Evolutionary conservation across 2,797 vertebrate species (phyloP), one percentile per base, ranked within the genome.

Genomic region (Enteromius viviparus): DNA sequence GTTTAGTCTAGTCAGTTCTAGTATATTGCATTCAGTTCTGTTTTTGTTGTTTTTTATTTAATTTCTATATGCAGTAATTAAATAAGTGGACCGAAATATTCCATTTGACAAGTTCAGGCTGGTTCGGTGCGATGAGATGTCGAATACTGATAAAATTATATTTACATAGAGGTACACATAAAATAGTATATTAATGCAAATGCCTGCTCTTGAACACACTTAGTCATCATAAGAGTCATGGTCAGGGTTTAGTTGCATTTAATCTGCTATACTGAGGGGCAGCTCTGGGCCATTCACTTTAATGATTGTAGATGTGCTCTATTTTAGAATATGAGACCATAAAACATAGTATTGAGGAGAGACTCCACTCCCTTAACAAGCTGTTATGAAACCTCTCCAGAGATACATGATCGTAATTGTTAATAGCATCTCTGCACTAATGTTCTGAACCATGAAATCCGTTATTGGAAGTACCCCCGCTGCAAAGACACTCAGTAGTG

Each of bases 311-410:
- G 79, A 37, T 81, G 55, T 82, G 60, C n/a, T 29, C 60, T 82
- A 76, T 75, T 66, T 66, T 75, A 72, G 69, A 62, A 72, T 51
- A 65, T 45, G 5, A 42, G 45, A 42, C 29, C 45, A 81, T 66
- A 42, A 82, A 82, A 53, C n/a, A 47, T 29, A 40, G 37, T 71
- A 60, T 70, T 66, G 60, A 42, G 71, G 15, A 75, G 47, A 76
- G 70, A 76, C 58, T 82, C 17, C 47, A 66, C n/a, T 82, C 80
- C 32, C 71, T 82, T 82, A 75, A 82, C 71, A 66, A 55, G 80
- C 71, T 26, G 62, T 40, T 75, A 62, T 75, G 71, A 75, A 75
- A 64, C 47, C 80, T 75, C 60, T 75, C 60, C 60, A 75, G 71
- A 82, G 80, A 75, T 40, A 21, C 60, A 74, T 75, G 60, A 53